Conservation (phyloP, 2,888 invertebrate genomes). For the Therioaphis trifolii region DNA sequence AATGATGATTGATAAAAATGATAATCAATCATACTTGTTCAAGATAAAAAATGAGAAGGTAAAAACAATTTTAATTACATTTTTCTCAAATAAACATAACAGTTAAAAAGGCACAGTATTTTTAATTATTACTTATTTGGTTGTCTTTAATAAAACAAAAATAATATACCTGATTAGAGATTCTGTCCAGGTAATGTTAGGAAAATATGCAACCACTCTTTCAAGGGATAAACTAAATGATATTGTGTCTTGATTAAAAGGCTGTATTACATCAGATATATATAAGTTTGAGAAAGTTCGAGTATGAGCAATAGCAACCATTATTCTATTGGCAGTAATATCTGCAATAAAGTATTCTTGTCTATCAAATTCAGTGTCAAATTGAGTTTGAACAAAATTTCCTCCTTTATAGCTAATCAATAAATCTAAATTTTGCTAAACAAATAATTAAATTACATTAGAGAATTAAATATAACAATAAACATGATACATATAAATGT, state of each 20-base stretch:
- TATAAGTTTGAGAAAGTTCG: constrained; percentile 81
- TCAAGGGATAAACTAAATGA: constrained; percentile 83
- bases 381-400: constrained; percentile 79
- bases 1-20: too few species aligned
- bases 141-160: constrained; percentile 68
- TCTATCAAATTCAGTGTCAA: constrained; percentile 77
- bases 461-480: not conserved
- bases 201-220: constrained; percentile 85
- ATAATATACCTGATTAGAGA: constrained; percentile 81
- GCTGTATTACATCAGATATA: constrained; percentile 79
- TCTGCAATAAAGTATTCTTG: constrained; percentile 85
- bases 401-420: constrained; percentile 82
- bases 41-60: too few species aligned
- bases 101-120: too few species aligned
- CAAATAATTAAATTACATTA: constrained; percentile 57
- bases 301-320: constrained; percentile 85
- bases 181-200: constrained; percentile 82
- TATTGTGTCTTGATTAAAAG: constrained; percentile 71
- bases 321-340: constrained; percentile 81
- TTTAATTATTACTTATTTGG: too few species aligned
- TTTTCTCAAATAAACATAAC: too few species aligned
- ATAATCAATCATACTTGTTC: too few species aligned
- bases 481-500: too few species aligned
- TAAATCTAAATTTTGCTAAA: constrained; percentile 73
- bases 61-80: too few species aligned